Base-by-base conservation (phyloP, 23 tunicate species). In the Ciona savignyi region DNA sequence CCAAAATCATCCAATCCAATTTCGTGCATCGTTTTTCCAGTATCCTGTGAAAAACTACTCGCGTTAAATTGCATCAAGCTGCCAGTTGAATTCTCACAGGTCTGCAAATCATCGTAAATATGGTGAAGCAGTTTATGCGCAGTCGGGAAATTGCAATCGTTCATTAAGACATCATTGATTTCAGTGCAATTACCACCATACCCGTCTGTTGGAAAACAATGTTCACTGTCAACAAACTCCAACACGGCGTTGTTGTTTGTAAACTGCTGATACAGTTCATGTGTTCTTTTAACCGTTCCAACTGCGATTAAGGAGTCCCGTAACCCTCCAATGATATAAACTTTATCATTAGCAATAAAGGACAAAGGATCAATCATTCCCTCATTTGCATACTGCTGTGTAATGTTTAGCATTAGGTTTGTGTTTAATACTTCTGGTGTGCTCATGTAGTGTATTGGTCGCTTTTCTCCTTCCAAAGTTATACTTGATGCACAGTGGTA, bases 91-190 rank as follows among this genome's bases (percentile, higher is more conserved):
- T 42, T 15, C 56, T 15, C 56, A 42, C 56, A 6, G 23, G 60
- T 32, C 20, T 33, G 62, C 33, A 30, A 11, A 4, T 68, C 71
- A 4, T 63, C 71, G 27, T 80, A 72, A 25, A 80, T 80, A 34
- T 80, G 77, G 62, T 80, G 71, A 4, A 80, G 56, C 27, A 80
- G 62, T 20, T 80, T 34, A 33, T 71, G 71, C 21, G 85, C 85
- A 2, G 70, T 75, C 2, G 42, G 29, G 60, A 51, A 80, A 6
- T 51, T 51, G 26, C 85, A 80, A 33, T 32, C 71, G 70, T 80
- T 80, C 24, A 80, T 70, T 6, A 30, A 66, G 2, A 70, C 56
- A 20, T 9, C 63, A 33, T 72, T 71, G 15, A 23, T 34, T 0
- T 24, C 26, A 1, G 42, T 77, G 31, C 85, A 80, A 1, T 29